Base-by-base conservation (phyloP, 1,140 invertebrate species). In the Neodiprion virginianus region DNA sequence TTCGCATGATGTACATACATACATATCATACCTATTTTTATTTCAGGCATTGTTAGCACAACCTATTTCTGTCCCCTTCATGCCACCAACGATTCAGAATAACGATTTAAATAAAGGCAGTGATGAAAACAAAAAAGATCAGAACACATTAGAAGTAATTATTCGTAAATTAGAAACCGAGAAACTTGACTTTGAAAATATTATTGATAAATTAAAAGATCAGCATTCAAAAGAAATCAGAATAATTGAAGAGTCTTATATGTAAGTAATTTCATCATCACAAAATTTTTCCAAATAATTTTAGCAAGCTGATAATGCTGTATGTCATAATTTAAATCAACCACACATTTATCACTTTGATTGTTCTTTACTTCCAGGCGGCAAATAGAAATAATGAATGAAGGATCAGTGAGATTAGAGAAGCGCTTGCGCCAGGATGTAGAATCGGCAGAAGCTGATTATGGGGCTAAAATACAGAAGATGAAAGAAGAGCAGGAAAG, bases 231-330 rank as follows among this genome's bases (percentile, higher is more conserved):
- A 81, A 69, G 87, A 88, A 79, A 81, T 86, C 28, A 69, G 67
- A 49, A 84, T 87, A 76, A 72, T 86, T 23, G 79, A 87, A 74
- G 82, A 87, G 68, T 88, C 85, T 2, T 86, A 87, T 49, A 84
- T 82, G 86, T 88, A 84, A 72, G 69, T 77, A 50, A 47, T 73
- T 70, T 69, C 40, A 48, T 61, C 28, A 40, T 3, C 28, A 47
- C 28, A 4, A 28, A 69, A 69, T 69, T 7, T 69, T 69, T 5
- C 5, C 12, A 69, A 69, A 69, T 69, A 67, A 71, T 21, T 8
- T 65, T 65, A 5, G 49, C 75, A 14, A 67, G 47, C n/a, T 61
- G 50, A n/a, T 40, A 17, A 48, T 23, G 40, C 12, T 14, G 12
- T 65, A 65, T 3, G 12, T 3, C 14, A 47, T 4, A 48, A 69